Evolutionary conservation across 2,797 vertebrate genomes (phyloP), one percentile per base, ranked within the genome.

Genomic region (Linurgus olivaceus): DNA sequence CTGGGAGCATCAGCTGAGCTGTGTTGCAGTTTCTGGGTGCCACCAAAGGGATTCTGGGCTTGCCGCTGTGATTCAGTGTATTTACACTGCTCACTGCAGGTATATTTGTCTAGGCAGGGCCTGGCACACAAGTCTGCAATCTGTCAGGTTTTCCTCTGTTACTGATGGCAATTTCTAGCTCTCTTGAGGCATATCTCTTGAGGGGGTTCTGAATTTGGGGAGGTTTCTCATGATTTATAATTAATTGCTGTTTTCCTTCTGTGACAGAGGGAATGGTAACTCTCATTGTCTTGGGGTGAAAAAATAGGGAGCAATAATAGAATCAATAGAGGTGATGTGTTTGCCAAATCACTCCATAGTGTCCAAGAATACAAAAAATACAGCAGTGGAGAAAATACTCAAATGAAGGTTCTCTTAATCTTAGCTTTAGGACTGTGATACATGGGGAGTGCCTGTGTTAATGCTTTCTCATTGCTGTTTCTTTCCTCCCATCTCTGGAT

Each of bases 311-410:
- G 33, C 10, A 55, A 33, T 11, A 4, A 40, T 67, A 50, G 45
- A 28, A 37, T 54, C 11, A 59, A 2, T 68, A 35, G 57, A 54
- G 70, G 16, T 72, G 2, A 44, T 59, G 89, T 83, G 77, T 87
- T 97, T 97, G 75, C 66, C 52, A 83, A 80, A 85, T 96, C 67
- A 28, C 48, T 76, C 38, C 74, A 4, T 67, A 66, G 51, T 87
- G 96, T 94, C 84, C 57, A 90, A 90, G 63, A 62, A 59, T 57
- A 42, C 13, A 58, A 91, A 57, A 61, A 23, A 29, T 8, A 40
- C 1, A 40, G 4, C 12, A 65, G 12, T 51, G 21, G 24, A 55
- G 77, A 62, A 91, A 95, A 91, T 68, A 44, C 26, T 55, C 7
- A 71, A 57, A 57, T 38, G 52, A 66, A 78, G 88, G 24, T 47